Evolutionary conservation across 1,140 invertebrate genomes (phyloP), one percentile per base, ranked within the genome.

Genomic region (Diachasma alloeum): DNA sequence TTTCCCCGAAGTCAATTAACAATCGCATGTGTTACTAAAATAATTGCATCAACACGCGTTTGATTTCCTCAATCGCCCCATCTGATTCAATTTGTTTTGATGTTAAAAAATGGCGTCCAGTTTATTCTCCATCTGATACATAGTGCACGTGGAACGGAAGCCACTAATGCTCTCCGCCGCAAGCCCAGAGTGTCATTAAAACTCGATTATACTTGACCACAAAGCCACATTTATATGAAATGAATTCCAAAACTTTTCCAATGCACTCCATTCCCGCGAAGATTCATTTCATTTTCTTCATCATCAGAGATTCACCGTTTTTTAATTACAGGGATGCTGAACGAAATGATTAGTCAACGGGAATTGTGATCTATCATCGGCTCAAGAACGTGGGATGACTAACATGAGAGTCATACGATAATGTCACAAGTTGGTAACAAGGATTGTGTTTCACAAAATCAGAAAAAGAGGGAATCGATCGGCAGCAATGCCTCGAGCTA

Each of bases 401-500:
- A 76, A 76, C 75, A 76, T 76, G 68, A 69, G 74, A 75, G 39
- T 48, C 68, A 81, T 44, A 83, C 81, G 80, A 88, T 88, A 86
- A 87, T 87, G 81, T 88, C 87, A 76, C 68, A 86, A 68, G 36
- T 85, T 53, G 85, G 84, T 74, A 85, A 84, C 80, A 70, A 74
- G 68, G 86, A 88, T 72, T 80, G 74, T 36, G 81, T 77, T 56
- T 81, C 86, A 78, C 75, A 72, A 39, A 76, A 76, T 76, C 83
- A 83, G 68, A 84, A 72, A 48, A 88, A 87, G 44, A 85, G 87
- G 73, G 87, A 88, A 69, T 88, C 87, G 13, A 87, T 77, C 31
- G 79, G 85, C 68, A 88, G 87, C 74, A 88, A 85, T 80, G 84
- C 87, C 11, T 88, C 87, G 37, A 88, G 84, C 74, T 88, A 88